A percentile compares a stretch with the other conserved stretches of the same genome.
phyloP scores from a whole-genome alignment of 2,888 invertebrate genomes.

The Drosophila eohydei region DNA sequence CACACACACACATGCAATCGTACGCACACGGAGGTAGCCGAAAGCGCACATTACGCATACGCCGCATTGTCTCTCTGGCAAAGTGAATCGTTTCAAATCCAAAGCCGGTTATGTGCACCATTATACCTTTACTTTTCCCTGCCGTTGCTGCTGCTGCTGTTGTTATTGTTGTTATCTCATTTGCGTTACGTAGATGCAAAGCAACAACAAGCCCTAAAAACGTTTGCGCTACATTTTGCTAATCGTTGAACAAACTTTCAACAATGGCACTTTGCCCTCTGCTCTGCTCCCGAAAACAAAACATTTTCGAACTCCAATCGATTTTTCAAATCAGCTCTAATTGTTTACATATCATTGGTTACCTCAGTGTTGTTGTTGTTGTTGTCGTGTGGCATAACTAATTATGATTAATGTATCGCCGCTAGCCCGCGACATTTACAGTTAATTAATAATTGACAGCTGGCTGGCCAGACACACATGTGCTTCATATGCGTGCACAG shows the following conservation, averaged over 20 bases:
- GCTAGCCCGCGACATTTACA: constrained; percentile 74
- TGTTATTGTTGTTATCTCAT: constrained; percentile 52
- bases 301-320: constrained; percentile 48
- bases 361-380: constrained; percentile 34
- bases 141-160: constrained; percentile 23
- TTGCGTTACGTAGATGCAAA: constrained; percentile 65
- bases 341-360: constrained; percentile 77
- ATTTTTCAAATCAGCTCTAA: constrained; percentile 74
- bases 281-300: constrained; percentile 46
- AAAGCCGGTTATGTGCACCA: constrained; percentile 68
- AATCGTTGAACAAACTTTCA: constrained; percentile 77
- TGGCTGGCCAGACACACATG: constrained; percentile 7
- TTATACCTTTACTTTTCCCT: constrained; percentile 58
- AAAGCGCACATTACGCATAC: constrained; percentile 52
- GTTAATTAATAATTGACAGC: constrained; percentile 65
- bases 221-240: constrained; percentile 61
- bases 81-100: constrained; percentile 62
- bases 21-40: not conserved
- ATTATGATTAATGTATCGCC: constrained; percentile 76
- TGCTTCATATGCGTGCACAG: constrained; percentile 9
- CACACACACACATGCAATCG: constrained; percentile 6
- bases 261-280: constrained; percentile 54
- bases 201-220: constrained; percentile 47
- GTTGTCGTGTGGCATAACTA: constrained; percentile 77
- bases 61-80: constrained; percentile 44